These are phyloP conservation scores for Philereme transversata DNA, from an alignment of 2,888 invertebrate species.

Conservation along the genomic window DNA sequence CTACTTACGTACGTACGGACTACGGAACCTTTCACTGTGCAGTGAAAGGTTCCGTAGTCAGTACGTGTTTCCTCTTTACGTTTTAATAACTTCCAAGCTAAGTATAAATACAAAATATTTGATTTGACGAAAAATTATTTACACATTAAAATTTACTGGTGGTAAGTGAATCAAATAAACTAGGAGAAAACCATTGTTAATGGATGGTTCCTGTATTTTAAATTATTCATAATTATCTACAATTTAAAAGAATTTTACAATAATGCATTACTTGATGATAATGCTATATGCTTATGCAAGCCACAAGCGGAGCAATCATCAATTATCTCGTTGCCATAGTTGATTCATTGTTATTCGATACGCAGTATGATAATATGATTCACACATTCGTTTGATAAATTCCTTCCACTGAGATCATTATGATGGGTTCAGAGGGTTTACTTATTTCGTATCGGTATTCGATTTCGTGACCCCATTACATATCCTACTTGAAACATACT, in stretches of 20 bases:
- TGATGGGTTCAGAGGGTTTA: constrained; percentile 12
- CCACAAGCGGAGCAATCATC: constrained; percentile 8
- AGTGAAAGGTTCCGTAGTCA: no score
- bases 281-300: constrained; percentile 9
- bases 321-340: constrained; percentile 11
- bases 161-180: no score
- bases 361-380: constrained; percentile 10
- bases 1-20: no score
- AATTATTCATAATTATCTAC: no score
- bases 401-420: constrained; percentile 2
- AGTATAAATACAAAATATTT: no score
- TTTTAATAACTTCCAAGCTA: no score
- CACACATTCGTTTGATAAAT: constrained; percentile 2
- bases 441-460: constrained; percentile 27
- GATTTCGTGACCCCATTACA: constrained; percentile 26
- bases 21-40: no score
- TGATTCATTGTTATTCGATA: constrained; percentile 17
- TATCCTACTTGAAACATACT: neutral
- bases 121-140: no score
- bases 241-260: neutral
- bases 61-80: no score
- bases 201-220: no score
- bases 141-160: no score
- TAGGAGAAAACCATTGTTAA: no score
- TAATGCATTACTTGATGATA: neutral